Conservation (phyloP, 2,888 invertebrate species). For the Drosophila formosana region DNA sequence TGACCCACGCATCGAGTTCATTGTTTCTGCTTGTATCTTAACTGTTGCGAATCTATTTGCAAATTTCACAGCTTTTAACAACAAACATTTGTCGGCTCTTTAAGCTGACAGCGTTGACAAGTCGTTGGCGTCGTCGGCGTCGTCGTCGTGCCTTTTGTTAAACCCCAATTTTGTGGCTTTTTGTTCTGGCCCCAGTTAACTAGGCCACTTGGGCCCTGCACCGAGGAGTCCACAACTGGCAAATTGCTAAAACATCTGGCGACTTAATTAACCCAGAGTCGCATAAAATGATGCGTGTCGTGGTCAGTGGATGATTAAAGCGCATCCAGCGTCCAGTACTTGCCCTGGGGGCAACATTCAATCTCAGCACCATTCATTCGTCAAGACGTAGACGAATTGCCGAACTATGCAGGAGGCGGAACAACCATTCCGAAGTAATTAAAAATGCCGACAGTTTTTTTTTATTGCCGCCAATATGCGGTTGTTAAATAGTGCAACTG, state of each 20-base stretch:
- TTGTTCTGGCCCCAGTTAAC: conserved; percentile 44
- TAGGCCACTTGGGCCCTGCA: conserved; percentile 47
- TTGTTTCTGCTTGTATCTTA: conserved; percentile 43
- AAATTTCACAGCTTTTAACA: conserved; percentile 57
- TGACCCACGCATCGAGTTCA: conserved; percentile 39
- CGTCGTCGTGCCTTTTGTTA: conserved; percentile 31
- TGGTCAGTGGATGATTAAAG: conserved; percentile 57
- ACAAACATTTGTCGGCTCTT: conserved; percentile 60
- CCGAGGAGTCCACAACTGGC: conserved; percentile 4
- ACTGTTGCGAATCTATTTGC: conserved; percentile 75
- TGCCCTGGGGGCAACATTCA: background rate
- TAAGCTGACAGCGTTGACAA: conserved; percentile 64
- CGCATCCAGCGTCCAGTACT: conserved; percentile 44
- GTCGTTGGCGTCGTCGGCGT: conserved; percentile 44
- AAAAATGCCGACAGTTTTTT: conserved; percentile 56
- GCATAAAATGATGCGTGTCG: conserved; percentile 67
- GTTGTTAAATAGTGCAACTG: conserved; percentile 33
- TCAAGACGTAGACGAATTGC: conserved; percentile 76
- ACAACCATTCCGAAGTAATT: conserved; percentile 60
- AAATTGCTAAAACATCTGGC: conserved; percentile 56
- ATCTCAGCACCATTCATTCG: conserved; percentile 12
- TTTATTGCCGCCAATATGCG: conserved; percentile 31
- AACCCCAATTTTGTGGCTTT: conserved; percentile 29
- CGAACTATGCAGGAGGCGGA: conserved; percentile 57
- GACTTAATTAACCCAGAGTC: conserved; percentile 70